Base-by-base conservation (phyloP, 2,888 invertebrate genomes). In the Acleris holmiana region DNA sequence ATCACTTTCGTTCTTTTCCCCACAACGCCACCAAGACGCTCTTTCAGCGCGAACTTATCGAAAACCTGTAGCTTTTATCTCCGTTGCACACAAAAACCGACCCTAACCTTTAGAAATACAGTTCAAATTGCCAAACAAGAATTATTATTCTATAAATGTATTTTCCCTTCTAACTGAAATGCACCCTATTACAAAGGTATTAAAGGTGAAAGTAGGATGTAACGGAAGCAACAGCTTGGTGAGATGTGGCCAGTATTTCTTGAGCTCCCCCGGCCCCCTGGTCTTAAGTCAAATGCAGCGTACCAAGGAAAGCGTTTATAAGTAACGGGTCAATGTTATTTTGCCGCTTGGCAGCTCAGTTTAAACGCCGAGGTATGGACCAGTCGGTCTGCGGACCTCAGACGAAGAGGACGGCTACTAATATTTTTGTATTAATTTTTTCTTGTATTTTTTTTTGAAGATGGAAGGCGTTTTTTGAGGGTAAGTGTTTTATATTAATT, bases 11-110 rank as follows among this genome's bases (percentile, higher is more conserved):
- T 10, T 73, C 29, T 73, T 85, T 29, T 80, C 15, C 53, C 13
- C 69, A 25, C n/a, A 54, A 59, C 69, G n/a, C 64, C 61, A 57
- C 53, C 66, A 70, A 69, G 72, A 68, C 80, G 83, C 84, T 80
- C 82, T 89, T 88, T 86, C 86, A 84, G 84, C 82, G 78, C 73
- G 79, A 85, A 86, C 81, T 84, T 85, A 88, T 85, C 82, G 85
- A 83, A 85, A 81, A 90, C 90, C 90, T 90, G 90, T 90, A 85
- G 90, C 88, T 88, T 86, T 87, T 72, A 77, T 67, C 53, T 61
- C 35, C 2, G 3, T 15, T 49, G 0, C 71, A 76, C 23, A 6
- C 19, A 0, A 78, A 66, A 65, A 19, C 64, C 15, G 19, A 72
- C 74, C 67, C 70, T 78, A 18, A 0, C 0, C 0, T 1, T 2